Evolutionary conservation across 2,888 invertebrate genomes (phyloP).

Genomic region (Rhynchonema sp.): DNA sequence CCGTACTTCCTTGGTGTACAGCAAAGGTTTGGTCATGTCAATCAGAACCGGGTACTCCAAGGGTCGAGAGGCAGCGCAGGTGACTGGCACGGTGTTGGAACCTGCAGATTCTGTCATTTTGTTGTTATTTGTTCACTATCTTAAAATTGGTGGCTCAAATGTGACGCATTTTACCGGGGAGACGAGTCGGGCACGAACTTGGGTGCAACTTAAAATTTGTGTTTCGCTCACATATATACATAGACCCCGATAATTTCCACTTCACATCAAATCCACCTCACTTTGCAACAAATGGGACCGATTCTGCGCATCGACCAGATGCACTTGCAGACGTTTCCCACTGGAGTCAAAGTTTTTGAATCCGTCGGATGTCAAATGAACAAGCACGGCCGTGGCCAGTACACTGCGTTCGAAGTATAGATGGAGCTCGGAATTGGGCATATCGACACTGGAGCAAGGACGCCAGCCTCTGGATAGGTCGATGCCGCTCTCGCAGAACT

Average conservation of each 20-base stretch:
- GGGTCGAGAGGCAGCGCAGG: not conserved
- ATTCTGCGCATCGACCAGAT: not conserved
- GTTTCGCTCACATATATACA: too few relatives aligned
- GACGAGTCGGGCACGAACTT: too few relatives aligned
- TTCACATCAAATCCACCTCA: too few relatives aligned
- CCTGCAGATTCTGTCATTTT: too few relatives aligned
- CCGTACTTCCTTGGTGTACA: not conserved
- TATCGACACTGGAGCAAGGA: not conserved
- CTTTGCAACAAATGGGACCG: not conserved
- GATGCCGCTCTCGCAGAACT: not conserved
- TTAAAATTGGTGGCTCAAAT: too few relatives aligned
- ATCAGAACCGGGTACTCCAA: not conserved
- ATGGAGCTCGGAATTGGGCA: not conserved
- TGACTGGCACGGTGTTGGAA: not conserved
- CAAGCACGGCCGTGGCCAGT: not conserved
- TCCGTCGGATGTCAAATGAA: constrained; percentile 1
- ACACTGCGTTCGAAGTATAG: not conserved
- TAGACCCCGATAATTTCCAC: too few relatives aligned
- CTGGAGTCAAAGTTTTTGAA: not conserved
- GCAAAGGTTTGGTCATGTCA: not conserved
- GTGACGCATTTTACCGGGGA: too few relatives aligned
- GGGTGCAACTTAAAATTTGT: too few relatives aligned
- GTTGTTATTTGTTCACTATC: too few relatives aligned
- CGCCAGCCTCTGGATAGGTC: not conserved
- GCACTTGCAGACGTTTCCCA: not conserved